These are phyloP conservation scores for Diadromus collaris DNA, from an alignment of 2,888 invertebrate genomes.

Conservation along the genomic window DNA sequence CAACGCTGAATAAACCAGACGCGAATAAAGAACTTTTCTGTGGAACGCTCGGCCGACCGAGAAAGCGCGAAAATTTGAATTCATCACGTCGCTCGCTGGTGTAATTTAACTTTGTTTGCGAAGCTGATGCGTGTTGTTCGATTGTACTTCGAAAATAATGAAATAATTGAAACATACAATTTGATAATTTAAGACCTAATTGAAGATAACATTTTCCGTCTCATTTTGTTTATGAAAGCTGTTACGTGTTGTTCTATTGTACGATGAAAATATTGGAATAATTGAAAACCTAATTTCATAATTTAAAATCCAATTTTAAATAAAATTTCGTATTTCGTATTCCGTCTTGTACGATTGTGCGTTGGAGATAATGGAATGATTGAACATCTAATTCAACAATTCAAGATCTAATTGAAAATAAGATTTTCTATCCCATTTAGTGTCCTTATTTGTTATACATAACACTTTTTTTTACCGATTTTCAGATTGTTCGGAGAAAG, in stretches of 20 bases:
- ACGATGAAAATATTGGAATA: not conserved
- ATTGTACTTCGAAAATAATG: not conserved
- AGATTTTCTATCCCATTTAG: not conserved
- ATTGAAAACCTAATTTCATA: not conserved
- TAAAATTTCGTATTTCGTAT: no score
- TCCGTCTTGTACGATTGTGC: not conserved
- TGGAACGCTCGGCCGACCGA: not conserved
- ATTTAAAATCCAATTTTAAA: no score
- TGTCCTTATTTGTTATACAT: not conserved
- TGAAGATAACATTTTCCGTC: not conserved
- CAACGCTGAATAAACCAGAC: not conserved
- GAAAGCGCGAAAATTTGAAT: not conserved
- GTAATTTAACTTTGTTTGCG: not conserved
- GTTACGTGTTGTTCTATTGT: not conserved
- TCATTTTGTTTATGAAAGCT: not conserved
- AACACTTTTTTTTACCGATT: slow-evolving; percentile 1
- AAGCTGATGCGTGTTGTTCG: not conserved
- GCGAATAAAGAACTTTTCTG: not conserved
- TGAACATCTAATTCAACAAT: not conserved
- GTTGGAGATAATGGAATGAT: not conserved
- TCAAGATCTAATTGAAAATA: not conserved
- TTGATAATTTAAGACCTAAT: not conserved
- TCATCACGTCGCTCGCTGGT: not conserved
- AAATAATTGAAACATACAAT: not conserved
- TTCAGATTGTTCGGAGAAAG: slow-evolving; percentile 27